A percentile compares a stretch with the other conserved stretches of the same genome.
phyloP scores from a whole-genome alignment of 23 tunicate genomes.

The Trididemnum miniatum region DNA sequence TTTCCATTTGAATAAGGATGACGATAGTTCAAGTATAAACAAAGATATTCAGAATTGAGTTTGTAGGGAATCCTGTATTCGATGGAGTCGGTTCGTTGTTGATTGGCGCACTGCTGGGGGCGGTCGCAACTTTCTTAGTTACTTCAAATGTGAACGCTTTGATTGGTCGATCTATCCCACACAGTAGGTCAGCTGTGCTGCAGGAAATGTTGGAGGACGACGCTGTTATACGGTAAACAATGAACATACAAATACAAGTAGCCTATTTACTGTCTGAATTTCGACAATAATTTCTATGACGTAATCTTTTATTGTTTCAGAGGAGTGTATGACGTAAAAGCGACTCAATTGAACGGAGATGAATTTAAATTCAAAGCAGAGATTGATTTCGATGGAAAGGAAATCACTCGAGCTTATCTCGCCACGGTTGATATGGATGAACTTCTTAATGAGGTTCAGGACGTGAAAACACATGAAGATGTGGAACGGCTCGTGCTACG shows the following conservation, averaged over 20 bases:
- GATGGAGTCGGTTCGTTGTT: constrained; percentile 85
- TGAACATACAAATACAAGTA: not conserved
- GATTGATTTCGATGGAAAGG: constrained; percentile 93
- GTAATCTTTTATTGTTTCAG: no score
- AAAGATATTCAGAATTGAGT: no score
- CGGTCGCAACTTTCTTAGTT: constrained; percentile 86
- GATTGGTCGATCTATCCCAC: constrained; percentile 90
- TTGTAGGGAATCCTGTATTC: constrained; percentile 32
- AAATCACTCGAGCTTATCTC: constrained; percentile 86
- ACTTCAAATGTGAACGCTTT: constrained; percentile 67
- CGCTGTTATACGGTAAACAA: constrained; percentile 63
- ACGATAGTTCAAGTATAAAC: no score
- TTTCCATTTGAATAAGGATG: no score
- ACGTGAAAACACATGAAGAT: constrained; percentile 61
- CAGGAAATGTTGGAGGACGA: constrained; percentile 90
- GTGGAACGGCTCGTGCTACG: constrained; percentile 57
- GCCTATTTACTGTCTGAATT: not conserved
- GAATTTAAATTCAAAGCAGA: constrained; percentile 96
- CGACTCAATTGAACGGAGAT: constrained; percentile 74
- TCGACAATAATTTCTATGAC: no score
- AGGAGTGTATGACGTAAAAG: constrained; percentile 97
- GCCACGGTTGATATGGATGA: constrained; percentile 73
- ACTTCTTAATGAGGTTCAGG: constrained; percentile 50
- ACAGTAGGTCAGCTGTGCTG: constrained; percentile 43
- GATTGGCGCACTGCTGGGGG: constrained; percentile 89